Conservation (phyloP, 2,113 vertebrate species). For the Pygoscelis adeliae region DNA sequence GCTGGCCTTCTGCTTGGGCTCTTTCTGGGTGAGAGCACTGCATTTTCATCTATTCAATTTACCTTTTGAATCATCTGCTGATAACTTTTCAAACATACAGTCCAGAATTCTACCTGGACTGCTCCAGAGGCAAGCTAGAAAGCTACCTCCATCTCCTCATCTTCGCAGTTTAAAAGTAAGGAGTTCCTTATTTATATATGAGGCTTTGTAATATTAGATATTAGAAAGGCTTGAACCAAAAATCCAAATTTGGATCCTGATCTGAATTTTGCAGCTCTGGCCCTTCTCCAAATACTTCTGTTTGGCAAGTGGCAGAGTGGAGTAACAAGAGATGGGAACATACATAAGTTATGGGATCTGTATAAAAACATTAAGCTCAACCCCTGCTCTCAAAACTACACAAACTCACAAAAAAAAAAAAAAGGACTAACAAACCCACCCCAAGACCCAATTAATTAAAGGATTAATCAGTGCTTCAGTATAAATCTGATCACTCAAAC, state of each 20-base stretch:
- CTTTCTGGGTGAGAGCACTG: background rate
- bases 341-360: conserved; percentile 40
- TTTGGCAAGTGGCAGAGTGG: conserved; percentile 23
- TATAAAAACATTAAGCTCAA: conserved; percentile 52
- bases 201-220: conserved; percentile 18
- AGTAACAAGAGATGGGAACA: conserved; percentile 65
- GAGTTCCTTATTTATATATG: background rate
- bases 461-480: background rate
- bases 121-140: background rate
- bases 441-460: background rate
- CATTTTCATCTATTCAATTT: background rate
- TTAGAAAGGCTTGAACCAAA: conserved; percentile 49
- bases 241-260: conserved; percentile 53
- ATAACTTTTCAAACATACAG: background rate
- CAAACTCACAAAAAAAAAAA: background rate
- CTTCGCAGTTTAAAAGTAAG: background rate
- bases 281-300: conserved; percentile 60
- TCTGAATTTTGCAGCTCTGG: conserved; percentile 61
- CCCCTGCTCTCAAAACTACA: background rate
- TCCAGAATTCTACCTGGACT: background rate
- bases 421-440: background rate
- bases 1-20: background rate
- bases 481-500: background rate
- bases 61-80: background rate
- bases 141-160: background rate